Conservation (phyloP, 2,113 vertebrate species). For the Xenopus laevis region DNA sequence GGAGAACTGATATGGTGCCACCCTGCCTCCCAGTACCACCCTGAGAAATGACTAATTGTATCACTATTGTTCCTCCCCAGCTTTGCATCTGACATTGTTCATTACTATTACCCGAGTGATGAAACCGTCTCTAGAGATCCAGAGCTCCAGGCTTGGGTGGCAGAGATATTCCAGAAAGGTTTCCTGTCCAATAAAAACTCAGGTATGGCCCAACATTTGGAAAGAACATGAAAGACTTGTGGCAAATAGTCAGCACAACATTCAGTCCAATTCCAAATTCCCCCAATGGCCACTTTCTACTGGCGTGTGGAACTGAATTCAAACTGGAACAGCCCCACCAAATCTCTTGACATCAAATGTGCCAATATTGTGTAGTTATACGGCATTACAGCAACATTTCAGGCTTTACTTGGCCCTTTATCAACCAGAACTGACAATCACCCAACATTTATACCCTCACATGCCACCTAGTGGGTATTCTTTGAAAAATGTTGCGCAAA, state of each 20-base stretch:
- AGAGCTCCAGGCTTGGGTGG: conserved; percentile 69
- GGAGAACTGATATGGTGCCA: conserved; percentile 55
- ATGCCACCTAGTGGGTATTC: no score
- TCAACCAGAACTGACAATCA: no score
- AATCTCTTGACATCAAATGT: no score
- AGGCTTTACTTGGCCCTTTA: no score
- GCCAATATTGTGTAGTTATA: no score
- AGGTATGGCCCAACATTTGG: neutral
- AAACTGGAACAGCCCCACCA: no score
- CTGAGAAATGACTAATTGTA: no score
- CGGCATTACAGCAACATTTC: no score
- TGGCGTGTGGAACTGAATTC: no score
- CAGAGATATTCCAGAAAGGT: conserved; percentile 65
- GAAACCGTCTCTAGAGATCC: conserved; percentile 51
- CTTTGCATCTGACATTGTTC: conserved; percentile 55
- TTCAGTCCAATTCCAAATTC: neutral
- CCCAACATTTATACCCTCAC: no score
- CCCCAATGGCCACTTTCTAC: neutral
- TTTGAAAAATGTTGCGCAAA: no score
- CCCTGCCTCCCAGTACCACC: no score
- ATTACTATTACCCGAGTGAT: conserved; percentile 50
- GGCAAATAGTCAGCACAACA: neutral
- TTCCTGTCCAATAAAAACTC: conserved; percentile 53
- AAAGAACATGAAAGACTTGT: neutral
- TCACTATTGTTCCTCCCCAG: conserved; percentile 45